Evolutionary conservation across 2,888 invertebrate genomes (phyloP).

Genomic region (Pyrrhia umbra): DNA sequence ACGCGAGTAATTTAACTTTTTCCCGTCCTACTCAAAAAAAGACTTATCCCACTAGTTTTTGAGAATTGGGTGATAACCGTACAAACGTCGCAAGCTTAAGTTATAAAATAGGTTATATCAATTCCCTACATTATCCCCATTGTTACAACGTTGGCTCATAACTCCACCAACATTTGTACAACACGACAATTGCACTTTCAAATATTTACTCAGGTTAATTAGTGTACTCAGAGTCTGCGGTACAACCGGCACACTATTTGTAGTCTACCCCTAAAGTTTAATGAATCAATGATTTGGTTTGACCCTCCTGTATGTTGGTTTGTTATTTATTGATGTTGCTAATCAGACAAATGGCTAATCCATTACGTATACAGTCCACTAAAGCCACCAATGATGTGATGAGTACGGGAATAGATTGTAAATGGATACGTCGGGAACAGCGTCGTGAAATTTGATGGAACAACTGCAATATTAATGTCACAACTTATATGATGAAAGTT

Average conservation of each 20-base stretch:
- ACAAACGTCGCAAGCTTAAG: no score
- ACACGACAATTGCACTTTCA: slow-evolving; percentile 66
- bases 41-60: no score
- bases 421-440: slow-evolving; percentile 73
- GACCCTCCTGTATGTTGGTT: slow-evolving; percentile 77
- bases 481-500: background rate
- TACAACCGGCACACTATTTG: slow-evolving; percentile 76
- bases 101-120: background rate
- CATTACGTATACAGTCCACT: slow-evolving; percentile 82
- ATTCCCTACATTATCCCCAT: slow-evolving; percentile 24
- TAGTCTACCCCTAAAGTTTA: slow-evolving; percentile 81
- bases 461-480: slow-evolving; percentile 8
- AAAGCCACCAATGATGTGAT: slow-evolving; percentile 72
- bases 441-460: slow-evolving; percentile 34
- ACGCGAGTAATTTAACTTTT: no score
- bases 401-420: slow-evolving; percentile 72
- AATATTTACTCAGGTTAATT: slow-evolving; percentile 84
- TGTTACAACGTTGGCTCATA: slow-evolving; percentile 64
- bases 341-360: slow-evolving; percentile 90
- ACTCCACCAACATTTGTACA: slow-evolving; percentile 62
- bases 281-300: slow-evolving; percentile 84
- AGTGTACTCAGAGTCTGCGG: slow-evolving; percentile 76
- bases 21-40: no score
- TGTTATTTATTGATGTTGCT: slow-evolving; percentile 88
- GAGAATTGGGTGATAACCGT: no score